Evolutionary conservation across 2,797 vertebrate genomes (phyloP).

Genomic region (Esox lucius): DNA sequence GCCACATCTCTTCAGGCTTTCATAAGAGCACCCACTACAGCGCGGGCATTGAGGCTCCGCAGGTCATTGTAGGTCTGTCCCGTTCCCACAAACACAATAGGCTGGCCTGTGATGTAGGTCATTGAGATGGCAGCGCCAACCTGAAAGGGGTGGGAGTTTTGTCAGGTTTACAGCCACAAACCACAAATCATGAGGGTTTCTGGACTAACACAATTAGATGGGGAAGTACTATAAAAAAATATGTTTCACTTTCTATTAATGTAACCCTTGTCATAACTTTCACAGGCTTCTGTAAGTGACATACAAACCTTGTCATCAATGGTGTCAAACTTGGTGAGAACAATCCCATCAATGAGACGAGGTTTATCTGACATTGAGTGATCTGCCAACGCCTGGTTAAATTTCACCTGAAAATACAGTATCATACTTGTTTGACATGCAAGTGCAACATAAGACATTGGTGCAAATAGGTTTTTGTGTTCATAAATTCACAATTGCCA

Average conservation of each 20-base stretch:
- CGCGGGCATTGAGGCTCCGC: slow-evolving; percentile 94
- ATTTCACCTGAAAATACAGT: slow-evolving; percentile 84
- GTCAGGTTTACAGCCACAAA: slow-evolving; percentile 12
- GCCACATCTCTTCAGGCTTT: slow-evolving; percentile 80
- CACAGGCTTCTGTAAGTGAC: neutral
- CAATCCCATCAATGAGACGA: slow-evolving; percentile 95
- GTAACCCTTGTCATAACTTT: neutral
- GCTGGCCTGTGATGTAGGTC: slow-evolving; percentile 99
- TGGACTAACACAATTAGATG: neutral
- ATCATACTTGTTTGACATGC: slow-evolving; percentile 7
- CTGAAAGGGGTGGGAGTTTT: slow-evolving; percentile 60
- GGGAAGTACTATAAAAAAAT: neutral
- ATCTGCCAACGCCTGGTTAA: slow-evolving; percentile 97
- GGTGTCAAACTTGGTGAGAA: slow-evolving; percentile 98
- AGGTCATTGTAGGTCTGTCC: slow-evolving; percentile 99
- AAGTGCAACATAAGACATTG: neutral
- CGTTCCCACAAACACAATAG: slow-evolving; percentile 96
- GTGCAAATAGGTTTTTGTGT: slow-evolving; percentile 1
- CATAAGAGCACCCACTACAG: slow-evolving; percentile 96
- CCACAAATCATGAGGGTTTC: neutral
- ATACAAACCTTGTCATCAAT: slow-evolving; percentile 93
- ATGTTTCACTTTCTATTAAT: neutral
- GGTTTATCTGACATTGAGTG: slow-evolving; percentile 95
- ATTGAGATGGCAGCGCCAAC: slow-evolving; percentile 98
- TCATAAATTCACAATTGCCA: neutral